phyloP scores from a whole-genome alignment of 2,113 vertebrate species.

The Oncorhynchus clarkii region DNA sequence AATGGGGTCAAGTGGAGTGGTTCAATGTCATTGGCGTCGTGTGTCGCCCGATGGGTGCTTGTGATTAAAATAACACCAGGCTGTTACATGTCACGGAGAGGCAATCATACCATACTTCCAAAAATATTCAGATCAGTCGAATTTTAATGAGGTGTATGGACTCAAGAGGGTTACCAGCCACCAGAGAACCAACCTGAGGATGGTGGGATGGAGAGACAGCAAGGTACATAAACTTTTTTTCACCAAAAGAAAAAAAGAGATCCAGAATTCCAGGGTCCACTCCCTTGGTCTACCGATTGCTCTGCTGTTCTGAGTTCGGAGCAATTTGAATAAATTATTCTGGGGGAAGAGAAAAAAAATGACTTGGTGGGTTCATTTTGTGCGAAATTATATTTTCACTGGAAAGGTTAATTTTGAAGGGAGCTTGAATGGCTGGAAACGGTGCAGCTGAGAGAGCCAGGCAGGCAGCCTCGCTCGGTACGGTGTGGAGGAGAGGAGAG shows the following conservation, averaged over 20 bases:
- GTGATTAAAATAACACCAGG: constrained; percentile 89
- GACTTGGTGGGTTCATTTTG: constrained; percentile 99
- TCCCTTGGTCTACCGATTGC: constrained; percentile 93
- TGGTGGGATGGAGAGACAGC: constrained; percentile 85
- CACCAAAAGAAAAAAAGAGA: constrained; percentile 14
- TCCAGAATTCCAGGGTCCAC: constrained; percentile 88
- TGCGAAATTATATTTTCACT: constrained; percentile 99
- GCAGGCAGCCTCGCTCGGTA: constrained; percentile 75
- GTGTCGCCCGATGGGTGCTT: constrained; percentile 91
- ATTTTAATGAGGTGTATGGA: constrained; percentile 98
- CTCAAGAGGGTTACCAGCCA: constrained; percentile 88
- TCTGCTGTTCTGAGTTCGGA: constrained; percentile 95
- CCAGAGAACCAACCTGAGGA: constrained; percentile 82
- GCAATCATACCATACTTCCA: constrained; percentile 98
- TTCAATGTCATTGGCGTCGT: constrained; percentile 89
- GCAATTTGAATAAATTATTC: constrained; percentile 99
- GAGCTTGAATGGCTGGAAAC: constrained; percentile 98
- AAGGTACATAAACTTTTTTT: constrained; percentile 93
- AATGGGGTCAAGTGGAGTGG: constrained; percentile 81
- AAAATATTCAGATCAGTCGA: constrained; percentile 96
- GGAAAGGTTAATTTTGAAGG: constrained; percentile 99
- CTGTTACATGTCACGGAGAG: constrained; percentile 77
- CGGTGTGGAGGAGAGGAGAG: constrained; percentile 76
- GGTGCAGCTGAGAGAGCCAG: constrained; percentile 79
- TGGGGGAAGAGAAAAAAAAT: constrained; percentile 70